Evolutionary conservation across 2,113 vertebrate genomes (phyloP).

Genomic region (Ctenomys sociabilis): DNA sequence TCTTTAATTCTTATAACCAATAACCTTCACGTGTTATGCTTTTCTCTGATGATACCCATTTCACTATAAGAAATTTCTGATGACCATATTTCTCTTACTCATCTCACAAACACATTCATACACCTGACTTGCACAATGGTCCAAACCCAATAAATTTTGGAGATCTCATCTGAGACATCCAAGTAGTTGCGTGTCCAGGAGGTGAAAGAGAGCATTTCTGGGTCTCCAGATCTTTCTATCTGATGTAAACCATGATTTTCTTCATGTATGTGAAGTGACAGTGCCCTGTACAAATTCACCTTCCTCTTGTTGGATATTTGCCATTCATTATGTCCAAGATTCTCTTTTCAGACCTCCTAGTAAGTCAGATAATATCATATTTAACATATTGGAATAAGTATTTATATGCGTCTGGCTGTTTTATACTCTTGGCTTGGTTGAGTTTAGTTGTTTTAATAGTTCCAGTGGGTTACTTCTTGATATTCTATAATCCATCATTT

Average conservation of each 20-base stretch:
- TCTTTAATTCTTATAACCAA: background rate
- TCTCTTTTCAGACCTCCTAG: background rate
- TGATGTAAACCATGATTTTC: background rate
- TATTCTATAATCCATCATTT: background rate
- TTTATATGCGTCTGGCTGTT: background rate
- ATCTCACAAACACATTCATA: background rate
- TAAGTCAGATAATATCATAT: background rate
- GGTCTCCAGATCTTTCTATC: background rate
- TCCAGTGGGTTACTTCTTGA: background rate
- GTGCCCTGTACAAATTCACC: background rate
- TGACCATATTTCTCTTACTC: background rate
- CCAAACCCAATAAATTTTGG: background rate
- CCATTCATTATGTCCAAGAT: background rate
- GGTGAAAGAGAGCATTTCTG: background rate
- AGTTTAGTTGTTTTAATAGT: background rate
- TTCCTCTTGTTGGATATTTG: background rate
- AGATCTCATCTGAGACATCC: background rate
- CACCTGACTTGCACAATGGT: background rate
- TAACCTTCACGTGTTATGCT: background rate
- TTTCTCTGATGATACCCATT: background rate
- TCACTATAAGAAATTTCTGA: background rate
- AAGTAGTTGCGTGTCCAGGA: background rate
- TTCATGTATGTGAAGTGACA: background rate
- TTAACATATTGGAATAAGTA: background rate
- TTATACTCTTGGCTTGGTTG: background rate